A percentile compares a stretch with the other conserved stretches of the same genome.
Evolutionary conservation across 1,140 invertebrate genomes (phyloP).

Genomic region (Medauroidea extradentata): DNA sequence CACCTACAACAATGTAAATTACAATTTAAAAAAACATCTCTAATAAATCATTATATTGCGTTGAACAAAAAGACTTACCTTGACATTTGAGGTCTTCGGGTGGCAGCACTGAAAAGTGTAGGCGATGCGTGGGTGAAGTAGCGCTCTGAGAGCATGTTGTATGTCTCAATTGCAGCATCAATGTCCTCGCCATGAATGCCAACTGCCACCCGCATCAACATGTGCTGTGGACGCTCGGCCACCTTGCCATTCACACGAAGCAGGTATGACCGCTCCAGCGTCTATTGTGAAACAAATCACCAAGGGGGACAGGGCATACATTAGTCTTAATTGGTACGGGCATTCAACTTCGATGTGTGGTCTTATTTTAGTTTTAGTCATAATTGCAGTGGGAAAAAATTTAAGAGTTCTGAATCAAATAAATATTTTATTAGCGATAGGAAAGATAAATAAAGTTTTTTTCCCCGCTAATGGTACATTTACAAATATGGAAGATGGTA

Average conservation of each 20-base stretch:
- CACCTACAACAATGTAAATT: no score
- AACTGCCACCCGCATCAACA: conserved; percentile 97
- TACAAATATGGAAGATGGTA: no score
- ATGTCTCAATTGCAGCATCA: conserved; percentile 91
- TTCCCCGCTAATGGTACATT: no score
- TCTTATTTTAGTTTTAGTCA: no score
- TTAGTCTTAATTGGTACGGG: no score
- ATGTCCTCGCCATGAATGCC: conserved; percentile 96
- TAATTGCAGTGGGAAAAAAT: no score
- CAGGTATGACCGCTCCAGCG: conserved; percentile 92
- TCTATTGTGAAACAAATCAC: conserved; percentile 46
- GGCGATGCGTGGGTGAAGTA: conserved; percentile 99
- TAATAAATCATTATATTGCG: no score
- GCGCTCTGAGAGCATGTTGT: conserved; percentile 91
- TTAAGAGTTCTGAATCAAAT: no score
- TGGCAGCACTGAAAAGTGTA: conserved; percentile 94
- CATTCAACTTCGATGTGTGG: no score
- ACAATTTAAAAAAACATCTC: no score
- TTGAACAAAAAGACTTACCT: conserved; percentile 51
- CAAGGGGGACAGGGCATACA: background rate
- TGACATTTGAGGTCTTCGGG: conserved; percentile 85
- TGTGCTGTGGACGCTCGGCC: conserved; percentile 94
- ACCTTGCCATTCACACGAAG: conserved; percentile 92
- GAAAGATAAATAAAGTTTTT: no score
- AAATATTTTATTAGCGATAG: no score